Base-by-base conservation (phyloP, 2,888 invertebrate species). In the Sarcophaga caerulescens region DNA sequence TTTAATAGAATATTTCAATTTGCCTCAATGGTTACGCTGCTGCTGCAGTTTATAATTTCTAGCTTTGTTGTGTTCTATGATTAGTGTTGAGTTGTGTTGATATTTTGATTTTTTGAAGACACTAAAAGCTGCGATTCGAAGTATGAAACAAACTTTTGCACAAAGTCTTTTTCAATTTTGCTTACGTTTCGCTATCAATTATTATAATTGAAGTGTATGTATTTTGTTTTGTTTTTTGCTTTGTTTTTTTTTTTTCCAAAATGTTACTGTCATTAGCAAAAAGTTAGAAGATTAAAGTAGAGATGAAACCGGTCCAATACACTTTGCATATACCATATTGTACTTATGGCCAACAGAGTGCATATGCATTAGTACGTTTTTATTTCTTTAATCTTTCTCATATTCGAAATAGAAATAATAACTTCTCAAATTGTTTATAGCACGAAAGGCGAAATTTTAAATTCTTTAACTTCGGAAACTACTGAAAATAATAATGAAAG, bases 1-100 rank as follows among this genome's bases (percentile, higher is more conserved):
- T 75, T 80, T 85, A 87, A 8, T 78, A 71, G 65, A 85, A 68
- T 80, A 75, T 63, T 79, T 83, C 79, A 77, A 85, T 85, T 87
- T 73, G 88, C 84, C 85, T 87, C 76, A 79, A 85, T 74, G 76
- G 81, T 83, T 89, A 81, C 74, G 78, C 35, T 35, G 11, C n/a
- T 45, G 66, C 21, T 82, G 83, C 35, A 35, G 10, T 10, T 83
- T 12, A 17, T 45, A 25, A 52, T 52, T 35, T 66, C 19, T 23
- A 14, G 52, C 17, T 57, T 68, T 60, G 8, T 35, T 35, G 11
- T 69, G 73, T 65, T 17, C 11, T 21, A 60, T 76, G 35, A 35
- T 35, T 35, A 35, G 35, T 35, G 35, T 35, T 35, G 35, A 35
- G 35, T 35, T 8, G 35, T 35, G 35, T 35, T 35, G 10, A 35